These are phyloP conservation scores for Acropora tenuis DNA, from an alignment of 64 coral and sea anemone genomes.

Conservation along the genomic window DNA sequence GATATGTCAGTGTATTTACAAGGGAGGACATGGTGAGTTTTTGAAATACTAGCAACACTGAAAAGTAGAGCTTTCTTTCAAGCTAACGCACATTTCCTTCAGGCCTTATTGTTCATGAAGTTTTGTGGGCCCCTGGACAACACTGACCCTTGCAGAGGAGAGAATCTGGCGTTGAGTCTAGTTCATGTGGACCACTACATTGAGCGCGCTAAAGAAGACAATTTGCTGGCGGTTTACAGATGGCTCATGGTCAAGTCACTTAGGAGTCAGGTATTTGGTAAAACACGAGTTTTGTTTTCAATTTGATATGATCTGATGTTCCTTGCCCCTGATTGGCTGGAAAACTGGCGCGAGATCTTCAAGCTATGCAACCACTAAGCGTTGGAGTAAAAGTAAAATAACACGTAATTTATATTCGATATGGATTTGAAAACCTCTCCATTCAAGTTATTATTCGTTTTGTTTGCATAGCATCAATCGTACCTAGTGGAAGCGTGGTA, in stretches of 20 bases:
- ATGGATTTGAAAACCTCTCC: too few species aligned
- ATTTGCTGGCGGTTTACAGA: conserved; percentile 68
- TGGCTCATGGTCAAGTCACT: conserved; percentile 83
- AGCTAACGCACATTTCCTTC: neutral
- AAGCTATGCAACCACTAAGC: too few species aligned
- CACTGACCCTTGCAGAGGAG: conserved; percentile 78
- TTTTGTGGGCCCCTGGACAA: conserved; percentile 81
- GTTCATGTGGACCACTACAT: conserved; percentile 80
- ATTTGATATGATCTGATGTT: neutral
- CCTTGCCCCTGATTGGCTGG: too few species aligned
- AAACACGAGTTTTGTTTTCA: neutral
- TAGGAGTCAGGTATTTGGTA: conserved; percentile 64
- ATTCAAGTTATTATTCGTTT: neutral
- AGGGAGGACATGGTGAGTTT: conserved; percentile 73
- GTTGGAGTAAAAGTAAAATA: too few species aligned
- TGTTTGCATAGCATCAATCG: conserved; percentile 31
- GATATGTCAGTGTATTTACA: conserved; percentile 80
- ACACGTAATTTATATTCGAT: too few species aligned
- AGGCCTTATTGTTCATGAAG: conserved; percentile 76
- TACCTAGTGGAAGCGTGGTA: conserved; percentile 72
- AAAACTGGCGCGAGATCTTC: too few species aligned
- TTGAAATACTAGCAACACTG: too few species aligned
- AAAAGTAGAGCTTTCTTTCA: too few species aligned
- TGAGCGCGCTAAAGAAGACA: conserved; percentile 77
- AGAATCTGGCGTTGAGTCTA: conserved; percentile 74